Base-by-base conservation (phyloP, 2,797 vertebrate genomes). In the Sebastes reedi region DNA sequence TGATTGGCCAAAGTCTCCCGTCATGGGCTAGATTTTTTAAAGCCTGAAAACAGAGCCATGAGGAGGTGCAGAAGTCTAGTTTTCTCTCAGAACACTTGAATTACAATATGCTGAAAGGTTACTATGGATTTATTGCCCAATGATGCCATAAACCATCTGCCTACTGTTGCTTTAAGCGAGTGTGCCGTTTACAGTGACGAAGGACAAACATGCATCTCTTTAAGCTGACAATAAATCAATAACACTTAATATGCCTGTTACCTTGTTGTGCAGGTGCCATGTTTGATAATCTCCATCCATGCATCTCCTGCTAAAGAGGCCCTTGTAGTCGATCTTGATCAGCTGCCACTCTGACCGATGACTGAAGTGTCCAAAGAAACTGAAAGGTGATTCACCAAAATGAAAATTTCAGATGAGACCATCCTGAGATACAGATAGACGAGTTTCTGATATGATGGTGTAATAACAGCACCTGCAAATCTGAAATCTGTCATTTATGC, bases 271-370 rank as follows among this genome's bases (percentile, higher is more conserved):
- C 72, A 99, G 88, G 75, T 97, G 96, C 98, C 98, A 99, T 18
- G 95, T 97, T 92, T 98, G 97, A 91, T 97, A 98, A 93, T 99
- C 98, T 60, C 97, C 98, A 39, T 97, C 97, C 89, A 93, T 96
- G 86, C 98, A 99, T 80, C 91, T 97, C 72, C 94, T 90, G 87
- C 91, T 96, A 85, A 98, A 98, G 74, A 99, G 82, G 46, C 96
- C 96, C 86, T 95, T 98, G 95, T 98, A 99, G 89, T 99, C 97
- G 80, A 99, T 97, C 93, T 99, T 99, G 82, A 99, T 97, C 89
- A 99, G 94, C 84, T 99, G 98, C 98, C 98, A 99, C 87, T 99
- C 98, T 6, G 98, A 99, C 29, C 96, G 97, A 79, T 98, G 97
- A 84, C 97, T 97, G 91, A 99, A 97, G 94, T 99, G 98, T 74